phyloP scores from a whole-genome alignment of 2,113 vertebrate genomes.

The Callospermophilus lateralis region DNA sequence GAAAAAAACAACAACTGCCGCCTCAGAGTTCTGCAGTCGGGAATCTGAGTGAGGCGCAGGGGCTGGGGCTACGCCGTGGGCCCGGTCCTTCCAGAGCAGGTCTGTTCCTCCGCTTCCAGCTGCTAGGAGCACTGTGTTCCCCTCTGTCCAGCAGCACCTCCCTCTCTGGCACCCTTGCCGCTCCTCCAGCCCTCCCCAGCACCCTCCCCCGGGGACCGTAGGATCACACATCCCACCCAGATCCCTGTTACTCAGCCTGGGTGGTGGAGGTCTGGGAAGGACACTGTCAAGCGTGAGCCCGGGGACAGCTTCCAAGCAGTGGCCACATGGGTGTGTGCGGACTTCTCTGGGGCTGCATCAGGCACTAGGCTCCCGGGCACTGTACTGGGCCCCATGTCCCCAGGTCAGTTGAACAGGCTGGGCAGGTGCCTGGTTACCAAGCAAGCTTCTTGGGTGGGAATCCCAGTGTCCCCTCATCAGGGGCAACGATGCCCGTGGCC shows the following conservation, averaged over 20 bases:
- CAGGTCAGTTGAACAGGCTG: too few species aligned
- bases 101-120: neutral
- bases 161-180: too few species aligned
- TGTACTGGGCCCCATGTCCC: neutral
- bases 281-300: neutral
- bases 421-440: neutral
- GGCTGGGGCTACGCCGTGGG: neutral
- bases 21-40: neutral
- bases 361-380: too few species aligned
- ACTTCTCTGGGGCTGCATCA: neutral
- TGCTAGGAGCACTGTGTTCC: rapidly evolving
- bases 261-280: too few species aligned
- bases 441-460: neutral
- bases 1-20: too few species aligned
- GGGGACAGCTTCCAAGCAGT: neutral
- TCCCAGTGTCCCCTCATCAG: neutral
- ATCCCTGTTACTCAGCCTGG: too few species aligned
- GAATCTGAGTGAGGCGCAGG: neutral
- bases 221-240: neutral
- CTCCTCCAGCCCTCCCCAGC: too few species aligned
- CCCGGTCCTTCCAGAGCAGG: too few species aligned
- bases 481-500: neutral
- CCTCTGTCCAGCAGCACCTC: too few species aligned
- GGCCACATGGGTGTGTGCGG: rapidly evolving
- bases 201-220: too few species aligned